Conservation (phyloP, 2,797 vertebrate genomes). For the Trichosurus vulpecula region DNA sequence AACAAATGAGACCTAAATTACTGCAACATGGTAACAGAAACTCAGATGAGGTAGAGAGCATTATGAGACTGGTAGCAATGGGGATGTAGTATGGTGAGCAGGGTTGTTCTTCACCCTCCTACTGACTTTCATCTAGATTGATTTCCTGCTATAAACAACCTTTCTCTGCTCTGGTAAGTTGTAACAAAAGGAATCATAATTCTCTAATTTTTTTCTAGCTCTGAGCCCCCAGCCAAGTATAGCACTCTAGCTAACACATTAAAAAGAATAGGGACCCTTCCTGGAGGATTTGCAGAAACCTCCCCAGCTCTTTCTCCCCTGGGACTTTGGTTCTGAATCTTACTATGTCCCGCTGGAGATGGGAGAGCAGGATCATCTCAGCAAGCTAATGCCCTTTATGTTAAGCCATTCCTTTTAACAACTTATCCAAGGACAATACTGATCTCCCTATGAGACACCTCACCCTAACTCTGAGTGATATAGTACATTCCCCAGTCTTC, state of each 20-base stretch:
- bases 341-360: neutral
- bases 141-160: neutral
- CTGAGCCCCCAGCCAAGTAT: neutral
- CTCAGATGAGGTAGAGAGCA: neutral
- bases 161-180: neutral
- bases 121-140: neutral
- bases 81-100: neutral
- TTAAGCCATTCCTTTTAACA: neutral
- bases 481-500: neutral
- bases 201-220: neutral
- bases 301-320: neutral
- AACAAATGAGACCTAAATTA: neutral
- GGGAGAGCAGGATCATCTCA: neutral
- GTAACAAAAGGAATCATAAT: neutral
- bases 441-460: neutral
- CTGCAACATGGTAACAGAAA: neutral
- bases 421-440: neutral
- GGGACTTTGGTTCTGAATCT: neutral
- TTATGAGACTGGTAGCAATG: neutral
- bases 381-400: neutral
- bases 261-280: neutral
- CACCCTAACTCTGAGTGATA: neutral
- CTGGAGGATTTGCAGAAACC: neutral
- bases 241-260: neutral
- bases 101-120: neutral